A percentile compares a stretch with the other conserved stretches of the same genome.
Evolutionary conservation across 2,888 invertebrate genomes (phyloP).

Genomic region (Encarsia formosa): DNA sequence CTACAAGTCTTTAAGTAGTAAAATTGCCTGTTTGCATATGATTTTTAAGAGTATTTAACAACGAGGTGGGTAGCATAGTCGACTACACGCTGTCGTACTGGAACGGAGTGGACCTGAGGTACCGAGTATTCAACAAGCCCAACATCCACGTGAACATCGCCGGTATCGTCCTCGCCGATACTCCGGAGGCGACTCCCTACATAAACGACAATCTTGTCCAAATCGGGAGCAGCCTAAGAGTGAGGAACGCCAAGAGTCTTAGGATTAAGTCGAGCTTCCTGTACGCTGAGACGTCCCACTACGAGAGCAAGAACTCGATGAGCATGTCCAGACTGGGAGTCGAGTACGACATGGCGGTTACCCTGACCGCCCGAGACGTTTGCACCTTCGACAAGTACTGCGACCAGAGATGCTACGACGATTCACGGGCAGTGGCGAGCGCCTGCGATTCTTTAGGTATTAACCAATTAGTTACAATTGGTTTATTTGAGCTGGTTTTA

Average conservation of each 20-base stretch:
- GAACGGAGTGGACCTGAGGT: slow-evolving; percentile 20
- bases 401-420: neutral
- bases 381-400: neutral
- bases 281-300: neutral
- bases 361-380: slow-evolving; percentile 11
- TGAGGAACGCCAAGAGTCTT: neutral
- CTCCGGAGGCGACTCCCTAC: slow-evolving; percentile 2
- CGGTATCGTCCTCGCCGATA: slow-evolving; percentile 14
- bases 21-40: too few species aligned
- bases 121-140: slow-evolving; percentile 10
- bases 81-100: slow-evolving; percentile 14
- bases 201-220: neutral
- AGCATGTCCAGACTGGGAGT: neutral
- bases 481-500: neutral
- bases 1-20: too few species aligned
- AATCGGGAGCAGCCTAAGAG: neutral
- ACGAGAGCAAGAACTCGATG: too few species aligned
- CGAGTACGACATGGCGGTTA: slow-evolving; percentile 5
- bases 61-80: neutral
- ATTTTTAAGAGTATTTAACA: slow-evolving; percentile 4
- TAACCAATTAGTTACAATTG: neutral
- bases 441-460: slow-evolving; percentile 6
- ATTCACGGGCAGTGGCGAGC: accelerated
- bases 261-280: neutral
- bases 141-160: slow-evolving; percentile 14